phyloP scores from a whole-genome alignment of 2,797 vertebrate genomes.

The Leucoraja ocellata region DNA sequence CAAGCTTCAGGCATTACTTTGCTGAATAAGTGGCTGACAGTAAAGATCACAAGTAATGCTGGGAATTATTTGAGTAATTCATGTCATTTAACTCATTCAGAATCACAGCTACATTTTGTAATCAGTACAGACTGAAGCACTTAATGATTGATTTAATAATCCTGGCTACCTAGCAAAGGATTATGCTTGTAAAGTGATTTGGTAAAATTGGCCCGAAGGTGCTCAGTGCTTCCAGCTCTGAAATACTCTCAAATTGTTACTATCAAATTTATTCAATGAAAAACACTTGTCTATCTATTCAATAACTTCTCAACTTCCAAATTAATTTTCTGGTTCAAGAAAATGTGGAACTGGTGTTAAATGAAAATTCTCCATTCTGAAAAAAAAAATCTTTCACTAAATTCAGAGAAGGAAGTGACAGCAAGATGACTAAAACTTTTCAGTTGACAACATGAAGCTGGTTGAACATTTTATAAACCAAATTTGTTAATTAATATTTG shows the following conservation, averaged over 20 bases:
- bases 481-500: not conserved
- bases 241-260: not conserved
- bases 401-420: not conserved
- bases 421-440: not conserved
- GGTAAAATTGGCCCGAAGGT: not conserved
- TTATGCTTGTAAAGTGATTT: not conserved
- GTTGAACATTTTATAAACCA: not conserved
- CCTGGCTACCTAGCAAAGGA: not conserved
- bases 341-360: not conserved
- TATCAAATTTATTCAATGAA: not conserved
- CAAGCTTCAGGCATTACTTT: no score
- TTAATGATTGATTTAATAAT: not conserved
- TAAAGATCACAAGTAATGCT: not conserved
- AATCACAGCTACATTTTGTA: not conserved
- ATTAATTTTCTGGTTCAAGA: not conserved
- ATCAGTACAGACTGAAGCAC: not conserved
- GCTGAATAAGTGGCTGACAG: not conserved
- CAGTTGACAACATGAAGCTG: not conserved
- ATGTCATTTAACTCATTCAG: not conserved
- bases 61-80: constrained; percentile 7
- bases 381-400: not conserved
- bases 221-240: not conserved
- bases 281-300: not conserved
- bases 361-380: not conserved
- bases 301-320: not conserved